Base-by-base conservation (phyloP, 2,888 invertebrate genomes). In the Synergus laeviventris region DNA sequence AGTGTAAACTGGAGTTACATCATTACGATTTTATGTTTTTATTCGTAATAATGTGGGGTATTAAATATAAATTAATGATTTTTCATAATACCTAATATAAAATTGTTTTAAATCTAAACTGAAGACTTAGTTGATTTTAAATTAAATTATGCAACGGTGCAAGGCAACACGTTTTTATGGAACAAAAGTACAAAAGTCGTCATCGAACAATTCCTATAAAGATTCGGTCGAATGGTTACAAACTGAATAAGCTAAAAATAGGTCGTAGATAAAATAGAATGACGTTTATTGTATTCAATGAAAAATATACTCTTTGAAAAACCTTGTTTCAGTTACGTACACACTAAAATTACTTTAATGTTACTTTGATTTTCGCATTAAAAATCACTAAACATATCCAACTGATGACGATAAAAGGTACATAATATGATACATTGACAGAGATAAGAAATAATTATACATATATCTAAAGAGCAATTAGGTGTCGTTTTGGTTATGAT, bases 211-310 rank as follows among this genome's bases (percentile, higher is more conserved):
- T 56, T 56, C 14, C 8, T 9, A 49, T 49, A n/a, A 56, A 56
- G 56, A 24, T 24, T 56, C 56, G 56, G 56, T 56, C 21, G 56
- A 56, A 56, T 56, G 56, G 21, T 56, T 14, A 24, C 56, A 56
- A 12, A 18, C 21, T 56, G 21, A 24, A 56, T 24, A 12, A 11
- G 12, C 24, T 56, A 56, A 18, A 49, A 56, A 56, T 56, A 56
- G 21, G 21, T 21, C 21, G 18, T 49, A 9, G 8, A n/a, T n/a
- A n/a, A 18, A 21, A 18, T 24, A 21, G 21, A 24, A 18, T 56
- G 49, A 49, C 12, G 18, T 21, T 56, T 21, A 9, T 56, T 56
- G 21, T 11, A 56, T 56, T 21, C 9, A 18, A 12, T 9, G n/a
- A 16, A 49, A 5, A 49, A 49, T 16, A n/a, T n/a, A 7, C 49